Base-by-base conservation (phyloP, 2,888 invertebrate genomes). In the Pterobdella sp. region DNA sequence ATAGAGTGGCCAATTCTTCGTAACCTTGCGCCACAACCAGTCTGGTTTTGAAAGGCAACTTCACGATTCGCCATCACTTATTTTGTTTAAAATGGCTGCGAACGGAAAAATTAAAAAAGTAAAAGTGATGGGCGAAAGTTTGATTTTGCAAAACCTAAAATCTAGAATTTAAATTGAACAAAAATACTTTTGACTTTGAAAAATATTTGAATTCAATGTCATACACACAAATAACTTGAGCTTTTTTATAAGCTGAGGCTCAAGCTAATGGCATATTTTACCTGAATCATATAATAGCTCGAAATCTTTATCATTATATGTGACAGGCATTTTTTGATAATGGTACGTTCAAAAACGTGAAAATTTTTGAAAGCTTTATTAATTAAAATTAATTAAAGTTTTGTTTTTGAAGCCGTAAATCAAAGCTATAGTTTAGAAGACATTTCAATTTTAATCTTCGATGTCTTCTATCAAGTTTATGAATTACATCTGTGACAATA, bases 11-110 rank as follows among this genome's bases (percentile, higher is more conserved):
- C 67, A 34, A 70, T 42, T 52, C 69, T 68, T 49, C 72, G 66
- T 34, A 68, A 31, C 60, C 63, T 68, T 29, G 69, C 37, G 29
- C 56, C 34, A 66, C 32, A 35, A 10, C 72, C 68, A n/a, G 36
- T 56, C 49, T 68, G 29, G 37, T 68, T 60, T n/a, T 36, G 35
- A 35, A 32, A 68, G 34, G 52, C 74, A 42, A 49, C 74, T n/a
- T 69, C 74, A 32, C 73, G 69, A 32, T 65, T 34, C 68, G 74
- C 74, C 74, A 74, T 74, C 64, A 72, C 73, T 34, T 72, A 49
- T 72, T 29, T 32, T 63, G 31, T 49, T 71, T 56, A 56, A 56
- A 56, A 56, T 56, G 60, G 60, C 60, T 56, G 60, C n/a, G 26
- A 56, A 60, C 63, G 63, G 36, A 71, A 71, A 56, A 56, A 56